phyloP scores from a whole-genome alignment of 1,140 invertebrate species.

The Pollicipes pollicipes region DNA sequence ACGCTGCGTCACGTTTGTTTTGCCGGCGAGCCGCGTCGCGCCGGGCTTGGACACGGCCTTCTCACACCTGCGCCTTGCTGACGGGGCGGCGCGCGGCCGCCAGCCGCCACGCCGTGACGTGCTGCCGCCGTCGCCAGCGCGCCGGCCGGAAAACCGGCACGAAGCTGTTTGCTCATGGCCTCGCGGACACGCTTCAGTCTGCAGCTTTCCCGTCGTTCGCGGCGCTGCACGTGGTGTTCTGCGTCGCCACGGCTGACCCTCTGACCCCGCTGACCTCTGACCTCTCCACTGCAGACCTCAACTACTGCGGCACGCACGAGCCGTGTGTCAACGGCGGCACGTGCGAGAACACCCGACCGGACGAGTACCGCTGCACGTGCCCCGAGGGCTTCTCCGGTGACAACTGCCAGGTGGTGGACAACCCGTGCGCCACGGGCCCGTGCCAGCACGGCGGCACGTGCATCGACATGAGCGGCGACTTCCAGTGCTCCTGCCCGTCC shows the following conservation, averaged over 20 bases:
- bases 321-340: conserved; percentile 31
- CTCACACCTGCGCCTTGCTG: too few species aligned
- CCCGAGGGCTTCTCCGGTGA: conserved; percentile 26
- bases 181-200: background rate
- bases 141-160: too few species aligned
- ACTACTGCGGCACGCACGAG: conserved; percentile 25
- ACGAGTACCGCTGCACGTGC: conserved; percentile 29
- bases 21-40: background rate
- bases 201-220: background rate
- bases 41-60: too few species aligned
- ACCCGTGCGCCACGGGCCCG: conserved; percentile 55
- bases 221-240: background rate
- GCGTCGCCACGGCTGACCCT: background rate
- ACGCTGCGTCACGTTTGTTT: background rate
- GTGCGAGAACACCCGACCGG: conserved; percentile 28
- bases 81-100: too few species aligned
- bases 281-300: conserved; percentile 11
- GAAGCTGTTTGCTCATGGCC: too few species aligned
- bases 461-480: conserved; percentile 47
- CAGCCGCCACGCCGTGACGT: too few species aligned
- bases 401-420: conserved; percentile 31
- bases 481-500: conserved; percentile 29
- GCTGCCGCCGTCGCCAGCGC: too few species aligned
- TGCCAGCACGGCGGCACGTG: conserved; percentile 72
- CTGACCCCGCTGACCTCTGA: background rate